phyloP scores from a whole-genome alignment of 1,140 invertebrate genomes.

The Frieseomelitta varia region DNA sequence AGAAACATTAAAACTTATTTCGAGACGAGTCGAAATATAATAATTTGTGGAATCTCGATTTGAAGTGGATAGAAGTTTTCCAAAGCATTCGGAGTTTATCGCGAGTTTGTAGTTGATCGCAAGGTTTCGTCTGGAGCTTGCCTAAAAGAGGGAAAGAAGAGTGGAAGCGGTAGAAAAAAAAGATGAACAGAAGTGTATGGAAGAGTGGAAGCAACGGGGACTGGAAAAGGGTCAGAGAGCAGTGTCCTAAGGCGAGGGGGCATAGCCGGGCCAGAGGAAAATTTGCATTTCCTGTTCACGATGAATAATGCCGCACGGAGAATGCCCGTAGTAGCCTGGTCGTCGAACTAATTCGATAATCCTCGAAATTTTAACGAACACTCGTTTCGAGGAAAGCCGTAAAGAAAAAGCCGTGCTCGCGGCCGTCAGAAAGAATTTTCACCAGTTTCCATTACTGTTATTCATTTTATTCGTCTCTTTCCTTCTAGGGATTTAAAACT shows the following conservation, averaged over 20 bases:
- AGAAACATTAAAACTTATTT: no score
- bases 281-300: slow-evolving; percentile 73
- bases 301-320: slow-evolving; percentile 65
- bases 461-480: not conserved
- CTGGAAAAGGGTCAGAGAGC: slow-evolving; percentile 66
- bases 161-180: not conserved
- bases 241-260: slow-evolving; percentile 55
- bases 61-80: no score
- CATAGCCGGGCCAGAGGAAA: slow-evolving; percentile 46
- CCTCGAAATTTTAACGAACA: slow-evolving; percentile 25
- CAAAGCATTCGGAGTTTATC: no score
- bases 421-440: not conserved
- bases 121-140: no score
- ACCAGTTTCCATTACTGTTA: not conserved
- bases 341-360: slow-evolving; percentile 41
- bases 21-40: no score
- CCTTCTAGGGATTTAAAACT: no score
- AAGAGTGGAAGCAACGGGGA: not conserved
- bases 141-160: not conserved
- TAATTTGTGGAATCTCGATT: no score
- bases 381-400: not conserved
- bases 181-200: not conserved
- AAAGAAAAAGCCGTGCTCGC: not conserved
- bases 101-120: no score
- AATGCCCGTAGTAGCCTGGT: slow-evolving; percentile 4